Evolutionary conservation across 2,113 vertebrate genomes (phyloP).

Genomic region (Motacilla tschutschensis): DNA sequence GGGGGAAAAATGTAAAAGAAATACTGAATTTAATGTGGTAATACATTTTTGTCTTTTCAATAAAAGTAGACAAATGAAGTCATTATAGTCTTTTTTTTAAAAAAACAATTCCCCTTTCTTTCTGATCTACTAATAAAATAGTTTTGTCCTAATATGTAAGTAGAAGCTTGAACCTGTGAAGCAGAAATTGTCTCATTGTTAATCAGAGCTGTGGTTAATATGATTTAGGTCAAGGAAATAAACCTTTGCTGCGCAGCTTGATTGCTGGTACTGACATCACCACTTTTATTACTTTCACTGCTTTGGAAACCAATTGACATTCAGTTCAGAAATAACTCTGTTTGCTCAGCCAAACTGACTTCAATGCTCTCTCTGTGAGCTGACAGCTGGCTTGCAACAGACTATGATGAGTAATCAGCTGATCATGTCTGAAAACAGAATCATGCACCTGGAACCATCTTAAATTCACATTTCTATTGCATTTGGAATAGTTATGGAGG

Average conservation of each 20-base stretch:
- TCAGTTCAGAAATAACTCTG: conserved; percentile 60
- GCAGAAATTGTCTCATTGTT: background rate
- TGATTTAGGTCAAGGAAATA: conserved; percentile 32
- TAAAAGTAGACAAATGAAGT: background rate
- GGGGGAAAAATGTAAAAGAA: background rate
- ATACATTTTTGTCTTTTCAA: background rate
- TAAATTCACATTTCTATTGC: background rate
- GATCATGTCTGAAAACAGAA: conserved; percentile 46
- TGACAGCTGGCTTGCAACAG: conserved; percentile 53
- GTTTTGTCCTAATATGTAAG: background rate
- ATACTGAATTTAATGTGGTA: background rate
- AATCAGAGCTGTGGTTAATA: conserved; percentile 14
- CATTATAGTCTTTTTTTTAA: background rate
- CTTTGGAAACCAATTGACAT: conserved; percentile 48
- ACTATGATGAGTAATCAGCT: conserved; percentile 55
- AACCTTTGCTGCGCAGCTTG: conserved; percentile 12
- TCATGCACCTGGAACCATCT: conserved; percentile 24
- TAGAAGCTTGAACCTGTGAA: background rate
- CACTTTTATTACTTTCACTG: conserved; percentile 40
- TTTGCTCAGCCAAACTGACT: conserved; percentile 55
- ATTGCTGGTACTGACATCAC: conserved; percentile 48
- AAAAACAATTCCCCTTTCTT: background rate
- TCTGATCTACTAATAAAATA: background rate
- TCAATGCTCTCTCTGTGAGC: conserved; percentile 31
- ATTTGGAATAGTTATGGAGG: background rate